A percentile compares a stretch with the other conserved stretches of the same genome.
Evolutionary conservation across 2,797 vertebrate species (phyloP).

Genomic region (Morelia viridis): DNA sequence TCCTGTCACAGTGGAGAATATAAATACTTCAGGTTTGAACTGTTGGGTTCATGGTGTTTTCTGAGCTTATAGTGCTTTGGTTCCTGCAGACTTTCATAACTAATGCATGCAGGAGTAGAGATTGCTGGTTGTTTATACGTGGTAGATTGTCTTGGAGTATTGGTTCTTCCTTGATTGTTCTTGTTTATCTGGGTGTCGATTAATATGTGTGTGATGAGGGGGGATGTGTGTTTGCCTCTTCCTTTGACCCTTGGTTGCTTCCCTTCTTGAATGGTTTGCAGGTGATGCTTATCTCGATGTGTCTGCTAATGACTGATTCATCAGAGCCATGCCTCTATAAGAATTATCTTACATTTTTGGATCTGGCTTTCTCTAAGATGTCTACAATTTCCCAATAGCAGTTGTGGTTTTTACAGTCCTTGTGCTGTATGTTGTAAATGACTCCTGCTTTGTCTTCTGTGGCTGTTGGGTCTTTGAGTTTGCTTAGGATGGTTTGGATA

Average conservation of each 20-base stretch:
- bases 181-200: not conserved
- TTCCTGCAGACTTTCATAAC: not conserved
- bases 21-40: not conserved
- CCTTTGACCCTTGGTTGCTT: not conserved
- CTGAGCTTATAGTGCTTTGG: not conserved
- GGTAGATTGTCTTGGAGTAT: not conserved
- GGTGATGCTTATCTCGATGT: not conserved
- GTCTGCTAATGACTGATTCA: not conserved
- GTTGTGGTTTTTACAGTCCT: not conserved
- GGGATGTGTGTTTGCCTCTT: not conserved
- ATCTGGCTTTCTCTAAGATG: not conserved
- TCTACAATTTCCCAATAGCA: not conserved
- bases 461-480: not conserved
- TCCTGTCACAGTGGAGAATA: not conserved
- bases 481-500: not conserved
- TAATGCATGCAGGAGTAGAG: not conserved
- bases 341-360: not conserved
- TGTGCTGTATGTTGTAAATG: not conserved
- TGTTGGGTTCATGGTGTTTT: not conserved
- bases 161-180: not conserved
- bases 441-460: not conserved
- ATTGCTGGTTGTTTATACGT: not conserved
- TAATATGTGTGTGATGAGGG: not conserved
- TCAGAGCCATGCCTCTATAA: not conserved
- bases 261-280: not conserved